phyloP scores from a whole-genome alignment of 2,797 vertebrate species.

The Percopsis omiscomaycus region DNA sequence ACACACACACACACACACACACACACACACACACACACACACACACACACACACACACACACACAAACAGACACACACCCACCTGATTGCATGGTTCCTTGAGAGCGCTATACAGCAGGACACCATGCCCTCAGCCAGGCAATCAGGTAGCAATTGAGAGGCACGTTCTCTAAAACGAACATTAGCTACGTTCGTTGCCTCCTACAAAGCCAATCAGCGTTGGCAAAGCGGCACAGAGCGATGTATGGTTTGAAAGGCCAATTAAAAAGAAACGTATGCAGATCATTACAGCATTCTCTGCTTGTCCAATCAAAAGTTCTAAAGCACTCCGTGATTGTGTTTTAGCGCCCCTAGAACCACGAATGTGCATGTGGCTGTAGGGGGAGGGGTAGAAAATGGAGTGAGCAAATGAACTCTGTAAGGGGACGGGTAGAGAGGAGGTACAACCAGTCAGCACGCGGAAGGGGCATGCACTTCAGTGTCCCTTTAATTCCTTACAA shows the following conservation, averaged over 20 bases:
- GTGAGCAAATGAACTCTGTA: too few relatives aligned
- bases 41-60: neutral
- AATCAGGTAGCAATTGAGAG: conserved; percentile 65
- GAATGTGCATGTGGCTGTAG: too few relatives aligned
- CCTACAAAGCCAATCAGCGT: conserved; percentile 37
- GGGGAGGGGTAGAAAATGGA: too few relatives aligned
- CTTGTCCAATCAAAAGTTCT: conserved; percentile 3
- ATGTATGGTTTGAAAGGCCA: conserved; percentile 14
- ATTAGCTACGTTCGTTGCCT: conserved; percentile 49
- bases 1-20: too few relatives aligned
- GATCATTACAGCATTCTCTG: neutral
- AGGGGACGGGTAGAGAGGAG: too few relatives aligned
- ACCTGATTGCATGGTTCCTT: conserved; percentile 39
- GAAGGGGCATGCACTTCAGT: too few relatives aligned
- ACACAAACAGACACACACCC: conserved; percentile 7
- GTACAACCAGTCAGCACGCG: too few relatives aligned
- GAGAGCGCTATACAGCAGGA: conserved; percentile 37
- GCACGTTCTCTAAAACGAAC: conserved; percentile 33
- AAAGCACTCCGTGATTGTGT: too few relatives aligned
- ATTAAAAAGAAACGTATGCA: conserved; percentile 11
- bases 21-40: too few relatives aligned
- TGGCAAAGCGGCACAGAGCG: conserved; percentile 48
- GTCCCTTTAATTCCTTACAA: too few relatives aligned
- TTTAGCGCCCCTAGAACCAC: too few relatives aligned
- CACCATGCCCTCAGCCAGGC: conserved; percentile 28